Base-by-base conservation (phyloP, 2,888 invertebrate genomes). In the Chaitophorus viminalis region DNA sequence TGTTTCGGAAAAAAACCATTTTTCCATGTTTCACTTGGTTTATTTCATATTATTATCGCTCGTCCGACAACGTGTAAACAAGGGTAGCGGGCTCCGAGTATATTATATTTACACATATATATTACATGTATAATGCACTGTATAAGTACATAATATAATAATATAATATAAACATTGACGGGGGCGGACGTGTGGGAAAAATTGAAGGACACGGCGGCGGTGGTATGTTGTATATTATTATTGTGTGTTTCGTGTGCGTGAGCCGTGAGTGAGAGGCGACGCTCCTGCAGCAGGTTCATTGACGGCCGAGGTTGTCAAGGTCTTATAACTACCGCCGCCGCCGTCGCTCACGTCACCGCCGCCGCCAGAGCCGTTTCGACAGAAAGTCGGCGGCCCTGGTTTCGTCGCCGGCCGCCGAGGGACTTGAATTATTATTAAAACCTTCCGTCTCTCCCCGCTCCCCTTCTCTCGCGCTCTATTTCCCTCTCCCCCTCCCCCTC, bases 271-370 rank as follows among this genome's bases (percentile, higher is more conserved):
- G 70, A 79, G 86, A 86, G 86, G 78, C 54, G 29, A 39, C 54
- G 25, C 25, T 65, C 31, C 60, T n/a, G 33, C 68, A 25, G 86
- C 79, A 79, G 87, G 87, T 87, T 87, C 87, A 87, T 87, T 87
- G 87, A 87, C 87, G 87, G 87, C 81, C 87, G 87, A n/a, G n/a
- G n/a, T 87, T 87, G 87, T 81, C 87, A 87, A 87, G 87, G 87
- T 81, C 81, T 75, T 68, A n/a, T n/a, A n/a, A 75, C 75, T n/a
- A 75, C 84, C 17, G 39, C 74, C 54, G 33, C 52, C 70, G 82
- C 70, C 70, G 81, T 46, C 74, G n/a, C 82, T 29, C 36, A 36
- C 79, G 79, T 68, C 79, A 68, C 79, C 75, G 84, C 84, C 76
- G 65, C n/a, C 84, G 76, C n/a, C 84, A 65, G 84, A 46, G 46